A percentile compares a stretch with the other conserved stretches of the same genome.
Conservation (phyloP, 2,888 invertebrate species). For the Diabrotica balteata region DNA sequence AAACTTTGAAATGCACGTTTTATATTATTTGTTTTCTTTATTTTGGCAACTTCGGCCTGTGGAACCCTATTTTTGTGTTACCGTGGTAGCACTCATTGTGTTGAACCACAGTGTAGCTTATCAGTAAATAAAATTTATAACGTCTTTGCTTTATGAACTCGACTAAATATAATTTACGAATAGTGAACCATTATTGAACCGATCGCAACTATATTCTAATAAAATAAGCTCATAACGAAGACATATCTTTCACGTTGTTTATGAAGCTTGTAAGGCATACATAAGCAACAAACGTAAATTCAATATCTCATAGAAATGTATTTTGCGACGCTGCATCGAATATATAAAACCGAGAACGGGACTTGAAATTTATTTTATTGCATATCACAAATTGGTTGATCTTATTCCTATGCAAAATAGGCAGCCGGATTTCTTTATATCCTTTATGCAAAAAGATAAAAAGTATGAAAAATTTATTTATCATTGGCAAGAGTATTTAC, state of each 20-base stretch:
- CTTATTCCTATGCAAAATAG: slow-evolving; percentile 30
- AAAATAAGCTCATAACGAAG: neutral
- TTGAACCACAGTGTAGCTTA: too few species aligned
- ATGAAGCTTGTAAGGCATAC: slow-evolving; percentile 3
- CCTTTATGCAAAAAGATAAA: neutral
- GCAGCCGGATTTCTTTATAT: slow-evolving; percentile 21
- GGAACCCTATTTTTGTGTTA: too few species aligned
- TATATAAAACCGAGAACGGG: slow-evolving; percentile 23
- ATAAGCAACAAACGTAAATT: slow-evolving; percentile 23
- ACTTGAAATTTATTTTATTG: slow-evolving; percentile 33
- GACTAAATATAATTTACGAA: too few species aligned
- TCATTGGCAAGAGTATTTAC: too few species aligned
- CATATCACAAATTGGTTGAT: slow-evolving; percentile 31
- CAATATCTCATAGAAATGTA: slow-evolving; percentile 28
- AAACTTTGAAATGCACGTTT: too few species aligned
- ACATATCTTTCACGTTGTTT: neutral
- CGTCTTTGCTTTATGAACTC: too few species aligned
- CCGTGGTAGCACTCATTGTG: too few species aligned
- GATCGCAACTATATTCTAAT: slow-evolving; percentile 2
- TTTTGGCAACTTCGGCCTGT: too few species aligned
- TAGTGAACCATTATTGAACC: neutral
- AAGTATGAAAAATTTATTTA: too few species aligned
- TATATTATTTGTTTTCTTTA: too few species aligned
- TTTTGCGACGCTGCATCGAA: slow-evolving; percentile 20
- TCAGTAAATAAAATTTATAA: too few species aligned